These are phyloP conservation scores for Laothoe populi DNA, from an alignment of 2,888 invertebrate species.

Conservation along the genomic window DNA sequence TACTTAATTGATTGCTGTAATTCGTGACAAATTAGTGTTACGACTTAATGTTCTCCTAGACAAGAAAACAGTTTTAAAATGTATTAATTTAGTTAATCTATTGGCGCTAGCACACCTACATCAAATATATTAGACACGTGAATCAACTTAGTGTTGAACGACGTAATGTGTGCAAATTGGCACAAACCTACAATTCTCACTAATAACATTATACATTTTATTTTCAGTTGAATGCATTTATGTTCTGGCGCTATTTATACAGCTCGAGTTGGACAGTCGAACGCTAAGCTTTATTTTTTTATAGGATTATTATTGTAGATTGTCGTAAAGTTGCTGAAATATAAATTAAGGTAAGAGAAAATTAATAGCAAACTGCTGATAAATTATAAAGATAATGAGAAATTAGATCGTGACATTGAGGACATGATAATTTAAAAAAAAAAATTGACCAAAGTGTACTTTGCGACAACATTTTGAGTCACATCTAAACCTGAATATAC, in stretches of 20 bases:
- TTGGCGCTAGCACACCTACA: slow-evolving; percentile 2
- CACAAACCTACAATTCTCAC: slow-evolving; percentile 30
- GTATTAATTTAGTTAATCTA: background rate
- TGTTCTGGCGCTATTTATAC: slow-evolving; percentile 33
- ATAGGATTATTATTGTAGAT: slow-evolving; percentile 24
- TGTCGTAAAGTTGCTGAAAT: background rate
- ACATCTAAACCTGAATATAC: no score
- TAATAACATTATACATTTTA: slow-evolving; percentile 36
- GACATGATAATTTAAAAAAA: no score
- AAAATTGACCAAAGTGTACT: no score
- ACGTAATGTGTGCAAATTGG: slow-evolving; percentile 50
- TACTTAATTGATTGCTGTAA: no score
- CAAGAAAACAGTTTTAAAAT: background rate
- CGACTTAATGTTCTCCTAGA: no score
- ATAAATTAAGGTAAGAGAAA: no score
- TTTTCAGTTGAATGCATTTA: slow-evolving; percentile 43
- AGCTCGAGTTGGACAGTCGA: slow-evolving; percentile 31
- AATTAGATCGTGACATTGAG: no score
- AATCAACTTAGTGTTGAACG: slow-evolving; percentile 30
- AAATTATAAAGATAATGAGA: no score
- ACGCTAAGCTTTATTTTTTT: slow-evolving; percentile 20
- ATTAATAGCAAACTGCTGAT: no score
- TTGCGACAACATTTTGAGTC: no score
- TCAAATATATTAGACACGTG: background rate
- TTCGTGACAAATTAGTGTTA: no score